Conservation (phyloP, 92 coral and sea anemone species). For the Epizoanthus illoricatus region DNA sequence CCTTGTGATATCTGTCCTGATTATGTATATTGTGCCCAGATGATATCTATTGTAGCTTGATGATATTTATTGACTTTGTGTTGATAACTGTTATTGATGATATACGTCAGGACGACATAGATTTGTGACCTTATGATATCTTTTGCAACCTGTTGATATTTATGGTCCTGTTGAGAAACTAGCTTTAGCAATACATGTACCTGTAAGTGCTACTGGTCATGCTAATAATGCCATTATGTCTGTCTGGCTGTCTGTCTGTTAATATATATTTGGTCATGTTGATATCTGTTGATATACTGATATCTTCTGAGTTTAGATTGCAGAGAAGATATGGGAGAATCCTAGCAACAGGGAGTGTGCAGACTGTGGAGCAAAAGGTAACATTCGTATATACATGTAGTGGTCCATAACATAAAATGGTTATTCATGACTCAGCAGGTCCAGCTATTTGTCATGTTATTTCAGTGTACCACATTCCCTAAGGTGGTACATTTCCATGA, state of each 20-base stretch:
- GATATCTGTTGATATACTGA: background rate
- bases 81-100: background rate
- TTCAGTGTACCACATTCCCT: too few relatives aligned
- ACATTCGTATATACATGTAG: too few relatives aligned
- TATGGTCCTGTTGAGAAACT: background rate
- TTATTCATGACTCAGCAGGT: too few relatives aligned
- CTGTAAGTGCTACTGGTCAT: too few relatives aligned
- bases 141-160: too few relatives aligned
- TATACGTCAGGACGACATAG: background rate
- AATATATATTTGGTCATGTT: background rate
- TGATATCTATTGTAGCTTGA: background rate
- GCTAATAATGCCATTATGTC: too few relatives aligned
- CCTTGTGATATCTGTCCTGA: background rate
- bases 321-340: slow-evolving; percentile 75
- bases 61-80: background rate
- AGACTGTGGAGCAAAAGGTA: slow-evolving; percentile 94
- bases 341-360: slow-evolving; percentile 87
- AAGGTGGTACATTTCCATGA: too few relatives aligned
- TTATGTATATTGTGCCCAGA: background rate
- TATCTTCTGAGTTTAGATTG: slow-evolving; percentile 48
- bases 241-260: background rate
- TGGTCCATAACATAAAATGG: too few relatives aligned
- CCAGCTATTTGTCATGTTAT: too few relatives aligned
- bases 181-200: too few relatives aligned
- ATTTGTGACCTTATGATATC: background rate